These are phyloP conservation scores for Drosophila melanogaster DNA, from an alignment of 1,140 invertebrate species.

Conservation along the genomic window DNA sequence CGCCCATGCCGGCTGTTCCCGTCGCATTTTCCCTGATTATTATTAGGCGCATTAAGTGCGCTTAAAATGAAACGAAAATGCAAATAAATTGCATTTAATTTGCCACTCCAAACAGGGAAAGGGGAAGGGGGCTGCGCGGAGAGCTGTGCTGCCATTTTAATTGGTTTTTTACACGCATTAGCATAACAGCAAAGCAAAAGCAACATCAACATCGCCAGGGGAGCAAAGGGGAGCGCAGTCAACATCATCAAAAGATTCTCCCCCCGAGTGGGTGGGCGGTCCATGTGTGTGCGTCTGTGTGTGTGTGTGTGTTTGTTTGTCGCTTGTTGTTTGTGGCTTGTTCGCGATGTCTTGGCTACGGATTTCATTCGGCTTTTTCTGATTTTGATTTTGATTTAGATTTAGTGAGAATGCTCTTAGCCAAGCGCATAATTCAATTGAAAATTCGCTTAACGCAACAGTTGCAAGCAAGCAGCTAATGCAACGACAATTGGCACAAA, in stretches of 20 bases:
- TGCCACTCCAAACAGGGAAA: slow-evolving; percentile 31
- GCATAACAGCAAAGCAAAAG: slow-evolving; percentile 49
- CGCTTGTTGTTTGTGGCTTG: neutral
- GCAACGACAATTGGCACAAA: slow-evolving; percentile 70
- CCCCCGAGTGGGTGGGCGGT: slow-evolving; percentile 29
- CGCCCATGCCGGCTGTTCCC: neutral
- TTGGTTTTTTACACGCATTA: slow-evolving; percentile 76
- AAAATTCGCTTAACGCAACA: slow-evolving; percentile 64
- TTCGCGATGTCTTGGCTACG: slow-evolving; percentile 21
- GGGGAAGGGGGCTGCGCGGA: slow-evolving; percentile 12
- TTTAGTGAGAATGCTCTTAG: slow-evolving; percentile 78
- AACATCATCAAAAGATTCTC: slow-evolving; percentile 38
- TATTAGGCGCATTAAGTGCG: slow-evolving; percentile 74
- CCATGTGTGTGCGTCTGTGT: neutral
- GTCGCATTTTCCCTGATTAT: slow-evolving; percentile 42
- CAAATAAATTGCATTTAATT: slow-evolving; percentile 75
- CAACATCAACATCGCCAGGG: slow-evolving; percentile 21
- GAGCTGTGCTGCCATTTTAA: slow-evolving; percentile 67
- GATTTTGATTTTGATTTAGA: slow-evolving; percentile 39
- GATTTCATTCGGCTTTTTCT: slow-evolving; percentile 1
- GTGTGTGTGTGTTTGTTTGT: neutral
- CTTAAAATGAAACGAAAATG: slow-evolving; percentile 70
- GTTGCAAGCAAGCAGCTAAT: slow-evolving; percentile 17
- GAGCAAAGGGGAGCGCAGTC: slow-evolving; percentile 5
- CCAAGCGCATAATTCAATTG: slow-evolving; percentile 81